A percentile compares a stretch with the other conserved stretches of the same genome.
phyloP scores from a whole-genome alignment of 2,888 invertebrate species.

The Galerucella calmariensis region DNA sequence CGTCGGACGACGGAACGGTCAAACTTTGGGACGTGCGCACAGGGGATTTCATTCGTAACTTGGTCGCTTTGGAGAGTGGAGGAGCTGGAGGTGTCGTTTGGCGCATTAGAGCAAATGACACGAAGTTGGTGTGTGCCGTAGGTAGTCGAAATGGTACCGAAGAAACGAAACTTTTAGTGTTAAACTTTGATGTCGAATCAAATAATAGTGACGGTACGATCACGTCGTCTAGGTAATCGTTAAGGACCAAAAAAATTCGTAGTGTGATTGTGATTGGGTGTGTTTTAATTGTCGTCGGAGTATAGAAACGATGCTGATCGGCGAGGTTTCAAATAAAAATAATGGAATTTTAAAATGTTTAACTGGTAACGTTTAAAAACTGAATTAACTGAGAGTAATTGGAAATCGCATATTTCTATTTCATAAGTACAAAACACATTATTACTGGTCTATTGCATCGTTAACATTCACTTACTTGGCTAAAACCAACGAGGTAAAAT shows the following conservation, averaged over 20 bases:
- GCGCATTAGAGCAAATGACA: conserved; percentile 95
- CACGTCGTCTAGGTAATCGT: conserved; percentile 47
- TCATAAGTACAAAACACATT: no score
- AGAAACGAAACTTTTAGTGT: conserved; percentile 96
- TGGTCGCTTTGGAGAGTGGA: conserved; percentile 92
- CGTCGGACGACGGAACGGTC: conserved; percentile 99
- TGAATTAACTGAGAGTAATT: no score
- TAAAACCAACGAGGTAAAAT: no score
- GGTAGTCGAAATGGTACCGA: conserved; percentile 99
- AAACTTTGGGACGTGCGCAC: conserved; percentile 99
- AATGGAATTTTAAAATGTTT: background rate
- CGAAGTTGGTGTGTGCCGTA: conserved; percentile 95
- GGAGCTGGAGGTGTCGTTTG: conserved; percentile 99
- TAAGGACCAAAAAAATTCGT: conserved; percentile 50
- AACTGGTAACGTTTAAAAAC: no score
- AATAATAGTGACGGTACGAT: conserved; percentile 33
- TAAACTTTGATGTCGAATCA: conserved; percentile 92
- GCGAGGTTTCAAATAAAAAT: background rate
- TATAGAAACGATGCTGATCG: background rate
- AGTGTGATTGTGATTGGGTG: conserved; percentile 44
- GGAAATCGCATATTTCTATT: background rate
- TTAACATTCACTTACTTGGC: no score
- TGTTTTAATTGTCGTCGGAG: conserved; percentile 21
- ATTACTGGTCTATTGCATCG: no score
- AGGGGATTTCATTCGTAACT: conserved; percentile 95